Base-by-base conservation (phyloP, 2,797 vertebrate genomes). In the Oophaga sylvatica region DNA sequence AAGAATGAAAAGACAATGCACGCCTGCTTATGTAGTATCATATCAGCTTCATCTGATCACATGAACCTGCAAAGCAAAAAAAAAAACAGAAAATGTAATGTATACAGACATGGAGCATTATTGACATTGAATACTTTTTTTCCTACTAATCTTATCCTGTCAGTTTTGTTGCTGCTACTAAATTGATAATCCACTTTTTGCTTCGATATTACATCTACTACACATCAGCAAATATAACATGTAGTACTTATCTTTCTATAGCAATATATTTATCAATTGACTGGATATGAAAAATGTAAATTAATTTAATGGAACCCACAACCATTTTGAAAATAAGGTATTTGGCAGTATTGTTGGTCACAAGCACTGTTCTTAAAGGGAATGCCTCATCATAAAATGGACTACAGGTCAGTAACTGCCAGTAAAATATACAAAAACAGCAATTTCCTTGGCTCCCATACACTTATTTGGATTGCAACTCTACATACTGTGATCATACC, bases 21-120 rank as follows among this genome's bases (percentile, higher is more conserved):
- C 26, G 6, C 6, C 41, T 35, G 57, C 5, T 26, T 31, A 5
- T 45, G 80, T 53, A 71, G 31, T 84, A 62, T 83, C n/a, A 73
- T 62, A 4, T n/a, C 57, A 26, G 59, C 6, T 13, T 75, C 29
- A 31, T 62, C 60, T 22, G 5, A 82, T 89, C 65, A 89, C 88
- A 89, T 89, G 73, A 89, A 89, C 15, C 88, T 89, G 80, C 17
- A 81, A 83, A 56, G 62, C 13, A 83, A 13, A 86, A 13, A n/a
- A n/a, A n/a, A n/a, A 79, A 31, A 9, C 17, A 5, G 70, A 31
- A 12, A 73, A 62, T 53, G 19, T 11, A 26, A 76, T 6, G 22
- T 26, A 13, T 56, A 56, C 48, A 76, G 41, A n/a, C 6, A 76
- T 16, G 22, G 0, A 56, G 2, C 35, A 77, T 26, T 56, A 31